phyloP scores from a whole-genome alignment of 2,113 vertebrate genomes.

The Colaptes auratus region DNA sequence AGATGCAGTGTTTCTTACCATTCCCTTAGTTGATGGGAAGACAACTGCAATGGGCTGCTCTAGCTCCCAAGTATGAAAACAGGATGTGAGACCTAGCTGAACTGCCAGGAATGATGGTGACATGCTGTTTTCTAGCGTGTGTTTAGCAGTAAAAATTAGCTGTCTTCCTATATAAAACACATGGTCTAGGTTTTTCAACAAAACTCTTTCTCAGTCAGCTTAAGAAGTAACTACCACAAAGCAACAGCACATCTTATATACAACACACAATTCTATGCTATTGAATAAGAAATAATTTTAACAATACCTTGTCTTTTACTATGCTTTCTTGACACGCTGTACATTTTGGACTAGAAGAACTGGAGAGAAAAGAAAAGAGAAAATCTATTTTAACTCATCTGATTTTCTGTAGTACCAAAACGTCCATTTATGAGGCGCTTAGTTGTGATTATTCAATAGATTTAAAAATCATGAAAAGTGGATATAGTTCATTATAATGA shows the following conservation, averaged over 20 bases:
- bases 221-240: neutral
- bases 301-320: slow-evolving; percentile 81
- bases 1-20: neutral
- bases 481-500: neutral
- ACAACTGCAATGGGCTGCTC: neutral
- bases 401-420: neutral
- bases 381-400: neutral
- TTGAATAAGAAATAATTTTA: neutral
- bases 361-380: slow-evolving; percentile 61
- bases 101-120: neutral
- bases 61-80: neutral
- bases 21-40: neutral
- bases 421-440: neutral
- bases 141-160: neutral
- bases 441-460: neutral
- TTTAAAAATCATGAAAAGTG: neutral
- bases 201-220: neutral
- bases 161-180: neutral
- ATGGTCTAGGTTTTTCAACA: neutral
- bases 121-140: neutral
- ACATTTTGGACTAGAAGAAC: slow-evolving; percentile 79
- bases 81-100: neutral
- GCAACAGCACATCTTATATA: neutral
- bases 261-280: neutral
- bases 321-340: slow-evolving; percentile 82